phyloP scores from a whole-genome alignment of 2,113 vertebrate species.

The Hemibates koningsi region DNA sequence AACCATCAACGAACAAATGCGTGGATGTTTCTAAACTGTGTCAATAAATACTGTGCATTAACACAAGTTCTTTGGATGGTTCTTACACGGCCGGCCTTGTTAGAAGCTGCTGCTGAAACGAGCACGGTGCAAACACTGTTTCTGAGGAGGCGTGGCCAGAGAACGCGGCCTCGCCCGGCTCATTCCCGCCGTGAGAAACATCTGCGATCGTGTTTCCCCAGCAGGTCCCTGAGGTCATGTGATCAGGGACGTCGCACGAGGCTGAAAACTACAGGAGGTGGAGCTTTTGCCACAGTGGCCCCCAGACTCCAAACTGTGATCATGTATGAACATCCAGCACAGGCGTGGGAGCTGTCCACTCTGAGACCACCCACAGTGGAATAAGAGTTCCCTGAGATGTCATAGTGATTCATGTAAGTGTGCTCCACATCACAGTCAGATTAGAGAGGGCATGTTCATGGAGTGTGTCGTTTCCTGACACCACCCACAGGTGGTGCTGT shows the following conservation, averaged over 20 bases:
- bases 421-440: background rate
- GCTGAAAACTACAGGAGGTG: too few relatives aligned
- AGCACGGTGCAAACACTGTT: background rate
- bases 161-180: background rate
- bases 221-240: background rate
- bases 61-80: background rate
- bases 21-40: background rate
- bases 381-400: accelerated
- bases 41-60: background rate
- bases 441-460: background rate
- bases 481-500: background rate
- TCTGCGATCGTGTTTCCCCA: background rate
- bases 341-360: background rate
- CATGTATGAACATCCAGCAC: background rate
- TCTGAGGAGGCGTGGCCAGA: background rate
- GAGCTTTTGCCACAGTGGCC: too few relatives aligned
- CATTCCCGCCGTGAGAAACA: background rate
- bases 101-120: background rate
- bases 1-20: accelerated
- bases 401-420: background rate
- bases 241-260: too few relatives aligned
- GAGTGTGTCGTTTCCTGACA: background rate
- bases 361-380: background rate
- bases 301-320: background rate
- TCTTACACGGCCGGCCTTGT: background rate